Evolutionary conservation across 2,797 vertebrate genomes (phyloP), one percentile per base, ranked within the genome.

Genomic region (Coilia nasus): DNA sequence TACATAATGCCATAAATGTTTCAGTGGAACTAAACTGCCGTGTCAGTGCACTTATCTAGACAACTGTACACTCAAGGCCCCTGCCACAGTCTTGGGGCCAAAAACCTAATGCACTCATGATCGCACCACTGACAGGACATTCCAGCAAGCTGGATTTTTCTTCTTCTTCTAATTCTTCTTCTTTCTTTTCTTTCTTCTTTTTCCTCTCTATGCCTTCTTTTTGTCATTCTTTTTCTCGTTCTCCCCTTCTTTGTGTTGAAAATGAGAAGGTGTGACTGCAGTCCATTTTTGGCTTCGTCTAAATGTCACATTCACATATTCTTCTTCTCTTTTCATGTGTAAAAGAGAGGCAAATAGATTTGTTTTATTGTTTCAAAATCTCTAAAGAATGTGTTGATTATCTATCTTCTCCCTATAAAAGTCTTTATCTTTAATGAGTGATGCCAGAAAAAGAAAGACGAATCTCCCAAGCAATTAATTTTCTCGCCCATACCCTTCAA

Each of bases 1-100:
- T 78, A 94, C 94, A 93, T 94, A 94, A 93, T 90, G 92, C 93
- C 92, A 92, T 95, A 94, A 94, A 94, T 87, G 91, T 94, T 93
- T 94, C 93, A 93, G 91, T 92, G 93, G 92, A 92, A 94, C 93
- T 91, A 93, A 93, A 93, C 93, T 93, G 93, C 90, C 92, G 91
- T 93, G 93, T 94, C 92, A 91, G 92, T 93, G 91, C 93, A 89
- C 93, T 93, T 94, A 94, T 92, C 93, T 90, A 90, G 89, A 91
- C 89, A 93, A 92, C 94, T 41, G 71, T 84, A 78, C 35, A 78
- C 71, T 21, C 35, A 44, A 78, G 71, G 31, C 35, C 35, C 31
- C 31, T 9, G 7, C 35, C 6, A 44, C 71, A 35, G 41, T 78
- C 71, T 19, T 44, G 81, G 81, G 81, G 81, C 47, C 47, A 57